Base-by-base conservation (phyloP, 53 echinoderm and acorn worm species). In the Holothuria scabra region DNA sequence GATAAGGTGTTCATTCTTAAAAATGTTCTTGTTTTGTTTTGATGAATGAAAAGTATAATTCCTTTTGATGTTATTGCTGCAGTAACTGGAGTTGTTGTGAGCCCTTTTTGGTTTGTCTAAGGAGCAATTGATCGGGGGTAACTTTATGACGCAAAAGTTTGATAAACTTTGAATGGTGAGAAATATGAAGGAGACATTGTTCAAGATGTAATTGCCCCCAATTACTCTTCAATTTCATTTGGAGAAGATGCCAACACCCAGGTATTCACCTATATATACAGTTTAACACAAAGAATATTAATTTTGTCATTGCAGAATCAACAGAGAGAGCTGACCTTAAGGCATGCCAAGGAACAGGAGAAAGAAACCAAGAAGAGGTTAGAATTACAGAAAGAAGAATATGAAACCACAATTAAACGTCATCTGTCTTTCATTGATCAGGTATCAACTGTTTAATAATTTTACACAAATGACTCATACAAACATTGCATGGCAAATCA, bases 391-490 rank as follows among this genome's bases (percentile, higher is more conserved):
- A 99, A 99, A 52, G 99, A 94, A 28, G 99, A 99, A 24, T 99
- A 99, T 87, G 99, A 99, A 66, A 70, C 65, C 4, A 87, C 99
- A 13, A 86, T 99, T 76, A 99, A 99, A 83, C 90, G 99, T 61
- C 99, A 97, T 87, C 81, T 99, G 55, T 94, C 94, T 63, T 99
- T 99, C 60, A 99, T 99, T 74, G 99, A 99, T 68, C 99, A 99
- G 94, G 99, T 97, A 84, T 69, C 11, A 52, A 18, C 18, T 4
- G 18, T 52, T 52, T 52, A 1, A 2, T 0, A 16, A 16, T 14
- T 1, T 52, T 18, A 9, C 4, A 1, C 14, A 18, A 52, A 52
- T n/a, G 52, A 4, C 16, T 16, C 1, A 52, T 52, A 0, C 52
- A 52, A n/a, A 52, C 4, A 52, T 52, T 52, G 41, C 41, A 41